Base-by-base conservation (phyloP, 2,888 invertebrate species). In the Geotrupes spiniger region DNA sequence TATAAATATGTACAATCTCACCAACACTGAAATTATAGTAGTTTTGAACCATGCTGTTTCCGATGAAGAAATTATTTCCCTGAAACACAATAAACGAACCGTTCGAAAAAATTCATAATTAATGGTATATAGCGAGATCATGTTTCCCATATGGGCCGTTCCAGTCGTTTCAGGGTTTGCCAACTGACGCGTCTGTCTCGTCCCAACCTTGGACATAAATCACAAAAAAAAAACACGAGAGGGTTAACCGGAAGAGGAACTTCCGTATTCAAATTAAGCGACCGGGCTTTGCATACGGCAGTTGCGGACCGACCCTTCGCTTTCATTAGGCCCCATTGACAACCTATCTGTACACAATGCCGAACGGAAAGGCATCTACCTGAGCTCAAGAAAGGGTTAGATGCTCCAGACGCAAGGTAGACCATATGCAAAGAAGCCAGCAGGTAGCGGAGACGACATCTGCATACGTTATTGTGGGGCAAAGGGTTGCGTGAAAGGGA, bases 371-470 rank as follows among this genome's bases (percentile, higher is more conserved):
- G 54, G 57, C 52, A 51, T 48, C 57, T 60, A 59, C 60, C 60
- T 59, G 60, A 37, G 27, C 33, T 47, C 44, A 61, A 61, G 58
- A 58, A 61, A 58, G 56, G 58, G 59, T 57, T 58, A 56, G 56
- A 60, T 53, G 52, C 54, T 58, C 56, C 50, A 52, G 54, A 54
- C 56, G 56, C 56, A 57, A 56, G 54, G 56, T 54, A 59, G 53
- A 54, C 55, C 56, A 65, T 69, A 70, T 70, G 69, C 69, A 70
- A 68, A 70, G 49, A 42, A 49, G 69, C 60, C 70, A 69, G 70
- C 70, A 70, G 70, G 69, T 71, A 69, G 64, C 62, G 61, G 53
- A 61, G 63, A 60, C 66, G 59, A 66, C 69, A 69, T 70, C 69
- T 69, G 69, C 68, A 62, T 61, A 53, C 45, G 53, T 41, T 41